Conservation (phyloP, 2,888 invertebrate genomes). For the Plebejus anna region DNA sequence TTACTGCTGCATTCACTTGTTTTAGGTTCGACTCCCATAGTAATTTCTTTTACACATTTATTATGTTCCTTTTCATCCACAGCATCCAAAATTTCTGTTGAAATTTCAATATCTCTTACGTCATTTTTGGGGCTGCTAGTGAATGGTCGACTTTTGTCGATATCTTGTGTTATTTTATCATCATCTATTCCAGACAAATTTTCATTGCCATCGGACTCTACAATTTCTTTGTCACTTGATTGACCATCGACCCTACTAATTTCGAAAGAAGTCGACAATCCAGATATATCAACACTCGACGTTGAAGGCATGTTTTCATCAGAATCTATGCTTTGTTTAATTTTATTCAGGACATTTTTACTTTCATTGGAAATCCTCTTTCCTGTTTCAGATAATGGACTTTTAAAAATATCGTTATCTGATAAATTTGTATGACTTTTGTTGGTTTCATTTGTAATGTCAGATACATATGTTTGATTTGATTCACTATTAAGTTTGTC, state of each 20-base stretch:
- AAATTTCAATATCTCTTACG: not conserved
- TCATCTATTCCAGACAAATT: not conserved
- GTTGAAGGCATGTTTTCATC: not conserved
- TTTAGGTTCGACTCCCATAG: not conserved
- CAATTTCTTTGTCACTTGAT: not conserved
- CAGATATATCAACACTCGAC: not conserved
- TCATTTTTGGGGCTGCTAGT: constrained; percentile 12
- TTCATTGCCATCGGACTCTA: not conserved
- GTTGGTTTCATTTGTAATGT: constrained; percentile 8
- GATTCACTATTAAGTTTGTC: constrained; percentile 27
- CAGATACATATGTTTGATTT: not conserved
- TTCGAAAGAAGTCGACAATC: constrained; percentile 16
- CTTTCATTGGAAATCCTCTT: not conserved
- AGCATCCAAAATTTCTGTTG: not conserved
- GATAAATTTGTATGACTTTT: not conserved
- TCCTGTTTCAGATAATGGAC: not conserved
- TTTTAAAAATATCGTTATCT: constrained; percentile 2
- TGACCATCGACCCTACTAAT: constrained; percentile 1
- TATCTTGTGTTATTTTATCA: not conserved
- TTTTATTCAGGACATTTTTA: constrained; percentile 14
- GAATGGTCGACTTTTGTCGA: not conserved
- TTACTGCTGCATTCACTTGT: not conserved
- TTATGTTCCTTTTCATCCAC: not conserved
- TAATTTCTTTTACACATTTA: not conserved
- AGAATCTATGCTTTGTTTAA: constrained; percentile 12